Base-by-base conservation (phyloP, 2,113 vertebrate genomes). In the Pampusana beccarii region DNA sequence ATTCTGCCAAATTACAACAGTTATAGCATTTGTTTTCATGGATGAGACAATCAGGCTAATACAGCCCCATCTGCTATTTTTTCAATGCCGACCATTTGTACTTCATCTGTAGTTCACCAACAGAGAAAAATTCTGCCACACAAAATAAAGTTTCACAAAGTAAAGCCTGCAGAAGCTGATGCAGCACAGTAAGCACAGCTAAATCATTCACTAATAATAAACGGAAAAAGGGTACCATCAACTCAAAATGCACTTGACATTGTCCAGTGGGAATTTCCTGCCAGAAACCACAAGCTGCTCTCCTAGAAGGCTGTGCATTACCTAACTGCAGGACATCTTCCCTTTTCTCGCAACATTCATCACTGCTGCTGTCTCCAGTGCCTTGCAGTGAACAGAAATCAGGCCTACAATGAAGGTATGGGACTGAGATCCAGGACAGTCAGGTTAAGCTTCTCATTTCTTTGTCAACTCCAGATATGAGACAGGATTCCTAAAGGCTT, bases 11-110 rank as follows among this genome's bases (percentile, higher is more conserved):
- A 86, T 92, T 80, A 62, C 65, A 88, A 42, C 2, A 5, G 85
- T 85, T 94, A 82, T 14, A 65, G 62, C 42, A 56, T 36, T 95
- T 62, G 29, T 56, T 69, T 92, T 93, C 80, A 85, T 36, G 78
- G 94, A 94, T 92, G 78, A 91, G 24, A 69, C 44, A 66, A 71
- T 56, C 40, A 65, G 61, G 48, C 61, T 90, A 94, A 87, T 81
- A 90, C 0, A 2, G 83, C 42, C 77, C 77, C 80, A 85, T 92
- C 77, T 95, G 84, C 90, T 75, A 2, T 40, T 50, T 56, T 90
- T 86, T 58, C 87, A 66, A 1, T n/a, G 67, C 42, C 82, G 54
- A 80, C 25, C 53, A 34, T 92, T 87, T 88, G n/a, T 23, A 73
- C 25, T 61, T 54, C 57, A 73, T 56, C 60, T 80, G 34, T 50